These are phyloP conservation scores for Cylas formicarius DNA, from an alignment of 1,140 invertebrate genomes.

Conservation along the genomic window DNA sequence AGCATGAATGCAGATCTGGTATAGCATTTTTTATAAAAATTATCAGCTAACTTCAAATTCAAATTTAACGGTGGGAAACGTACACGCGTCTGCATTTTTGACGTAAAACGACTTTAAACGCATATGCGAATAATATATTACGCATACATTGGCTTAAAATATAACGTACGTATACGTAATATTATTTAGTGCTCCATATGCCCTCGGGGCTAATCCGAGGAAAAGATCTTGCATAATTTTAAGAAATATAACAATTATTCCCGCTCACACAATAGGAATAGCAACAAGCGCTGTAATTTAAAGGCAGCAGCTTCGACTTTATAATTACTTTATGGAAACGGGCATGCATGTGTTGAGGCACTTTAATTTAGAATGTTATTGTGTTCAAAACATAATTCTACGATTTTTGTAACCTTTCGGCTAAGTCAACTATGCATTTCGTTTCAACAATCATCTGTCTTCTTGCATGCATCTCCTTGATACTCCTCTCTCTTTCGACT, in stretches of 20 bases:
- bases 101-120: too few species aligned
- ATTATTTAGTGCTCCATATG: conserved; percentile 3
- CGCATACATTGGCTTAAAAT: too few species aligned
- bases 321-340: conserved; percentile 20
- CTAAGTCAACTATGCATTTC: conserved; percentile 14
- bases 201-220: conserved; percentile 7
- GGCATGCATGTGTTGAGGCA: conserved; percentile 19
- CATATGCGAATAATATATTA: too few species aligned
- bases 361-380: conserved; percentile 22
- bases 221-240: conserved; percentile 18
- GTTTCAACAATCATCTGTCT: conserved; percentile 12
- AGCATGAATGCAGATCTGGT: too few species aligned
- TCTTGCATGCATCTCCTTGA: conserved; percentile 17
- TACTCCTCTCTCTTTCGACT: conserved; percentile 15
- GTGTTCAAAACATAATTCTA: conserved; percentile 17
- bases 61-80: too few species aligned
- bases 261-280: conserved; percentile 10
- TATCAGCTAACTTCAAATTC: too few species aligned
- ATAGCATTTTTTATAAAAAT: too few species aligned
- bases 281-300: conserved; percentile 17
- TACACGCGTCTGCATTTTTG: too few species aligned
- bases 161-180: too few species aligned
- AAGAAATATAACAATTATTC: conserved; percentile 7
- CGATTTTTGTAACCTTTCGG: conserved; percentile 19
- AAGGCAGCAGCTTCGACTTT: conserved; percentile 2